phyloP scores from a whole-genome alignment of 1,140 invertebrate species.

The Papilio xuthus region DNA sequence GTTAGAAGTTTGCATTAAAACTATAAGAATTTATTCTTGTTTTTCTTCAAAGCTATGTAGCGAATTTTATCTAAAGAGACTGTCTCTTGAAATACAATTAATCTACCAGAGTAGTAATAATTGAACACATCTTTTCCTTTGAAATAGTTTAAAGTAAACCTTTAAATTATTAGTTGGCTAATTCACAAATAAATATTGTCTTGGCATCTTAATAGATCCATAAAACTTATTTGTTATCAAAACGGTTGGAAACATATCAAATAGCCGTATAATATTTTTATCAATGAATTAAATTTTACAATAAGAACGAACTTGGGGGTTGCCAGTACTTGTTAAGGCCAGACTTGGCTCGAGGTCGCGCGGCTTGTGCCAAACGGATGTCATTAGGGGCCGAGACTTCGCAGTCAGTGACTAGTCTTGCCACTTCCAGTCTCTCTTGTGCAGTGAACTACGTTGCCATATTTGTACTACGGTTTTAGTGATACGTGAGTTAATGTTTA shows the following conservation, averaged over 20 bases:
- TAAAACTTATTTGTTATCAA: not conserved
- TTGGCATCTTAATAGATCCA: not conserved
- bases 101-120: too few relatives aligned
- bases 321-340: slow-evolving; percentile 11
- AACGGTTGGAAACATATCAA: not conserved
- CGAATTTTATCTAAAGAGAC: too few relatives aligned
- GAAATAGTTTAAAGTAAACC: too few relatives aligned
- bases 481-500: not conserved
- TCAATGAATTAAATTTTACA: not conserved
- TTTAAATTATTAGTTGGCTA: not conserved
- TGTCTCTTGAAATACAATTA: too few relatives aligned
- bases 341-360: slow-evolving; percentile 7
- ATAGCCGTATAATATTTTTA: slow-evolving; percentile 10
- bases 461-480: not conserved
- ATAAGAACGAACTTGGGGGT: not conserved
- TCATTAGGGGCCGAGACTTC: slow-evolving; percentile 16
- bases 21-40: too few relatives aligned
- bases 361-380: slow-evolving; percentile 6
- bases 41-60: too few relatives aligned
- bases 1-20: too few relatives aligned
- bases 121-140: too few relatives aligned
- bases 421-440: not conserved
- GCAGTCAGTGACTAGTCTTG: not conserved
- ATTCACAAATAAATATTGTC: not conserved
- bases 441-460: not conserved